Evolutionary conservation across 2,797 vertebrate genomes (phyloP).

Genomic region (Danio tinwini): DNA sequence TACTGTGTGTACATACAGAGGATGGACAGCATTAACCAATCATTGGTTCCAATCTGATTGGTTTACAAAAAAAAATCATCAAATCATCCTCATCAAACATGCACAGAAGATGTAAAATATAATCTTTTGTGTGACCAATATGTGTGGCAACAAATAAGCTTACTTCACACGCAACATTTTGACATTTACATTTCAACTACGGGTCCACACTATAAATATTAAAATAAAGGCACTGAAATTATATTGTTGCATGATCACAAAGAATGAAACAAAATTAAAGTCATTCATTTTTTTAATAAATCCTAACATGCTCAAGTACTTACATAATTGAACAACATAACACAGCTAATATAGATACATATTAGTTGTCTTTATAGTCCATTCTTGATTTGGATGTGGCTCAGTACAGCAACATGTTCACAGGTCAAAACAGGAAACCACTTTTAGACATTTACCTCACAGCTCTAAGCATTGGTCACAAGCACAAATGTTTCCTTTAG

Average conservation of each 20-base stretch:
- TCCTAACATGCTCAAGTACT: no score
- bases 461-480: background rate
- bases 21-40: background rate
- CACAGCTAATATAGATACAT: no score
- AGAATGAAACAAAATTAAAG: no score
- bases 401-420: background rate
- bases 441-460: background rate
- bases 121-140: background rate
- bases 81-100: background rate
- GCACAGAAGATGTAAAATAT: background rate
- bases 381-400: no score
- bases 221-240: no score
- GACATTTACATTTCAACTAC: background rate
- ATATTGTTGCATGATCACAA: no score
- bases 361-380: no score
- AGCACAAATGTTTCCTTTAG: constrained; percentile 32
- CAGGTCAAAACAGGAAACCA: constrained; percentile 22
- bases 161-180: background rate
- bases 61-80: background rate
- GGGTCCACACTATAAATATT: no score
- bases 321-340: no score
- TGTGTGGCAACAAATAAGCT: no score
- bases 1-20: background rate
- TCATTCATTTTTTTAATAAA: no score
- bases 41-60: background rate